Evolutionary conservation across 2,113 vertebrate species (phyloP), one percentile per base, ranked within the genome.

Genomic region (Cryptotis parvus): DNA sequence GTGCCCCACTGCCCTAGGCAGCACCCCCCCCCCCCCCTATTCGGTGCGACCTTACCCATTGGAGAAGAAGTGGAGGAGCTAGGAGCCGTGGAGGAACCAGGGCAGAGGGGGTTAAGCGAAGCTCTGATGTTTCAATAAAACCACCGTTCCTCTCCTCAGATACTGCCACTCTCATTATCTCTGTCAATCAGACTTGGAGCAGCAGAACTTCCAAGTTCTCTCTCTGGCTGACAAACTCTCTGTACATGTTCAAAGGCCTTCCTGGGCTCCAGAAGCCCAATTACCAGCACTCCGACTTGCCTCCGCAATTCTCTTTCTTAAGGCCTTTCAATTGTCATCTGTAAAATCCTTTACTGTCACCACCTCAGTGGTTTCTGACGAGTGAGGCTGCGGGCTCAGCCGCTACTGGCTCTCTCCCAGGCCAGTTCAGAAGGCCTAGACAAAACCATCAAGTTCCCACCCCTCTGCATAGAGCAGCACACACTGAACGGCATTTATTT

Each of bases 171-270:
- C 96, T 98, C 98, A 97, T 98, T 98, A 98, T 97, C 97, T 97
- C 96, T 35, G 97, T 87, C 0, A 96, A 97, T 97, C 94, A 95
- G 91, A 90, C 94, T 84, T 3, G 94, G 94, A 98, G 97, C 96
- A 95, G 94, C 97, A 96, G 90, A 95, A 97, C 97, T 97, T 96
- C 97, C 96, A 96, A 96, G 97, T 97, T 96, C 97, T 94, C 97
- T 97, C 96, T 96, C 97, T 1, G 93, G 94, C 97, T 98, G 75
- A 61, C 94, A 98, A 98, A 98, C 94, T 96, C 97, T 98, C 97
- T 98, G 97, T 98, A 97, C 96, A 92, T 96, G 97, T 98, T 98
- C 98, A 98, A 98, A 98, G 97, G 96, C 95, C 95, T 93, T 97
- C 90, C 97, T 87, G 91, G 97, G 95, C 97, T 97, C 97, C 83